Conservation (phyloP, 2,113 vertebrate genomes). For the Eudyptes chrysolophus region DNA sequence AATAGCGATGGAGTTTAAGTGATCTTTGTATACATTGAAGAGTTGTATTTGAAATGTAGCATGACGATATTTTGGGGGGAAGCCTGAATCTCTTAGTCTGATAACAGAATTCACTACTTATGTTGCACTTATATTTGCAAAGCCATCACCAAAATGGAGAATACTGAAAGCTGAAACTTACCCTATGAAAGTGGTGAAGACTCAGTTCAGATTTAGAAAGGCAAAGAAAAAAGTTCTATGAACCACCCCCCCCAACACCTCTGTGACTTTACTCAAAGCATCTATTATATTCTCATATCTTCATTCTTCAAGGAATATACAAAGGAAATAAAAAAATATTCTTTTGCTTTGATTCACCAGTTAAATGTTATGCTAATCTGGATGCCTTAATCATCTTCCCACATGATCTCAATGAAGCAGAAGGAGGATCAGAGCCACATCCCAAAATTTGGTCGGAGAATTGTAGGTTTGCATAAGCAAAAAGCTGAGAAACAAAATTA, state of each 20-base stretch:
- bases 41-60: background rate
- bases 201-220: background rate
- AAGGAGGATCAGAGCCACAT: background rate
- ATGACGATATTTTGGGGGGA: background rate
- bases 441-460: background rate
- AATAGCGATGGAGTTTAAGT: background rate
- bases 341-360: background rate
- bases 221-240: background rate
- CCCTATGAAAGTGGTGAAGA: background rate
- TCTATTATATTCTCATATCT: background rate
- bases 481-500: background rate
- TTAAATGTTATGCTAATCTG: background rate
- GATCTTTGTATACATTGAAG: background rate
- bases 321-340: background rate
- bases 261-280: background rate
- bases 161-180: background rate
- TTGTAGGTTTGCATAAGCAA: background rate
- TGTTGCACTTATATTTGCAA: background rate
- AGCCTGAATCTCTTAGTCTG: background rate
- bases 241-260: background rate
- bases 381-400: background rate
- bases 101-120: background rate
- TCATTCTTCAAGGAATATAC: background rate
- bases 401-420: background rate
- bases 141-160: background rate